Percentiles rank a stretch among this genome's conserved stretches.
Conservation (phyloP, 2,797 vertebrate genomes). For the Rhynchotus rufescens region DNA sequence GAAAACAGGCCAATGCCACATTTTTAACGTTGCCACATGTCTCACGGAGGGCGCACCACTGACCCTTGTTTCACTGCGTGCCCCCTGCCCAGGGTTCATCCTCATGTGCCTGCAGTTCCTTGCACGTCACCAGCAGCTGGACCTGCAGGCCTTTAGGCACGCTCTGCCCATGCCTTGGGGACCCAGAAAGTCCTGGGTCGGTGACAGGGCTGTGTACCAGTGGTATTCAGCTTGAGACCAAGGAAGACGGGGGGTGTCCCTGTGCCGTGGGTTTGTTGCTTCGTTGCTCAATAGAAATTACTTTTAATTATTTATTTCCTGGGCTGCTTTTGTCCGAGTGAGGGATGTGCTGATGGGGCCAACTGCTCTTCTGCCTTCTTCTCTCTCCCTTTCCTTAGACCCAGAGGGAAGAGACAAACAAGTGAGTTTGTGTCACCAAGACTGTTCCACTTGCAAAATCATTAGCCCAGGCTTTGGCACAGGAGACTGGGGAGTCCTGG, state of each 20-base stretch:
- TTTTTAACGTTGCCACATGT: rapidly evolving
- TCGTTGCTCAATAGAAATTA: constrained; percentile 11
- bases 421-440: not conserved
- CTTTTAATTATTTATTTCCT: not conserved
- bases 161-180: not conserved
- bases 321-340: not conserved
- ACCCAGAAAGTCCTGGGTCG: not conserved
- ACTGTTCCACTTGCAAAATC: not conserved
- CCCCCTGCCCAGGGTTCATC: not conserved
- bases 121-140: not conserved
- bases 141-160: not conserved
- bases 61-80: not conserved
- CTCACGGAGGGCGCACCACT: not conserved
- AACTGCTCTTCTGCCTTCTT: not conserved
- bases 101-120: not conserved
- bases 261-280: not conserved
- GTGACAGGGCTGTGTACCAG: not conserved
- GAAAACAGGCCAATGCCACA: not conserved
- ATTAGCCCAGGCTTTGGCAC: constrained; percentile 25
- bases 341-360: not conserved
- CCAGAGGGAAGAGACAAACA: not conserved
- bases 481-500: not conserved
- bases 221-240: not conserved
- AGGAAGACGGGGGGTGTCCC: rapidly evolving
- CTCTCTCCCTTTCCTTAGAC: not conserved